Conservation (phyloP, 2,888 invertebrate species). For the Drosophila anomelani region DNA sequence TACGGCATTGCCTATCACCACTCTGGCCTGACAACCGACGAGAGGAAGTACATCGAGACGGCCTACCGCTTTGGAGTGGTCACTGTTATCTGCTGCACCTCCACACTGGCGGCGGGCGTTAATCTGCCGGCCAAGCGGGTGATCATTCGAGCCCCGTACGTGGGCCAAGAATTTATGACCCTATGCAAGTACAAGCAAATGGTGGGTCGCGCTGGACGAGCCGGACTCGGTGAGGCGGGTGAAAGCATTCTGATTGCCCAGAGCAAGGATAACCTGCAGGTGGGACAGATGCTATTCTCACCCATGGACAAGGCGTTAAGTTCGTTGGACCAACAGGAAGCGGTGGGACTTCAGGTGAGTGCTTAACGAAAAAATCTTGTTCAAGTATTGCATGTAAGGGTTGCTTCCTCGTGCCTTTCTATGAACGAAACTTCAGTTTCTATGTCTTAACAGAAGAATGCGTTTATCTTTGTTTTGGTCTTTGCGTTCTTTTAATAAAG, state of each 20-base stretch:
- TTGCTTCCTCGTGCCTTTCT: too few species aligned
- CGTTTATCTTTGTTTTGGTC: neutral
- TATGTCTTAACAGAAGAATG: too few species aligned
- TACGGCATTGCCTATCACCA: conserved; percentile 97
- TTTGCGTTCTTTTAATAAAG: neutral
- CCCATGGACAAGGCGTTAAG: conserved; percentile 89
- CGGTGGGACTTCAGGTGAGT: conserved; percentile 85
- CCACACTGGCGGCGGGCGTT: conserved; percentile 98
- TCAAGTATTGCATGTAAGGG: neutral
- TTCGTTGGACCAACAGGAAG: conserved; percentile 86
- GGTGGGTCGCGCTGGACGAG: conserved; percentile 96
- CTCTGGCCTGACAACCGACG: conserved; percentile 94
- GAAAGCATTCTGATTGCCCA: conserved; percentile 95
- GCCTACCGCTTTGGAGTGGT: conserved; percentile 93
- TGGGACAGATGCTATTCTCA: conserved; percentile 86
- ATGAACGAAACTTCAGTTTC: too few species aligned
- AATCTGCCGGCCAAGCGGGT: conserved; percentile 97
- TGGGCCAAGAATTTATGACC: conserved; percentile 90
- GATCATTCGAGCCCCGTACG: conserved; percentile 93
- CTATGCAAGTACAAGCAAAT: conserved; percentile 96
- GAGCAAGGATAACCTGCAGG: conserved; percentile 86
- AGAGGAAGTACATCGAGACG: conserved; percentile 93
- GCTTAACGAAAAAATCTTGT: too few species aligned
- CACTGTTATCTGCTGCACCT: conserved; percentile 96
- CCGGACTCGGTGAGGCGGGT: conserved; percentile 91